Base-by-base conservation (phyloP, 2,113 vertebrate genomes). In the Albula glossodonta region DNA sequence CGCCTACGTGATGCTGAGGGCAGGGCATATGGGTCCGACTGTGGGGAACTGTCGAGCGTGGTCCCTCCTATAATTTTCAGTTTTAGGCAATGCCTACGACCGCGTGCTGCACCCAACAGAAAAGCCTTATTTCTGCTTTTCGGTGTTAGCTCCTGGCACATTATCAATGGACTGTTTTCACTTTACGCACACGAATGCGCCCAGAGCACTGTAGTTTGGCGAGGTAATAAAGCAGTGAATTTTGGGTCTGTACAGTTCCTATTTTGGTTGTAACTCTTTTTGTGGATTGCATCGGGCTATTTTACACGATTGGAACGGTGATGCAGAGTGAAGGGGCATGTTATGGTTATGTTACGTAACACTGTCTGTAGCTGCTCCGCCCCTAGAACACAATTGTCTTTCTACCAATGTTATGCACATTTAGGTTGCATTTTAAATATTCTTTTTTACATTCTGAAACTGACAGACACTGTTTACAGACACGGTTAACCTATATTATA, bases 1-100 rank as follows among this genome's bases (percentile, higher is more conserved):
- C 11, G 80, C n/a, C 81, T 74, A 84, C 63, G 83, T 74, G 83
- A 84, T 74, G 83, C 19, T 84, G 13, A 17, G 41, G n/a, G 9
- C 19, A n/a, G 57, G 83, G n/a, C 31, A 25, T 11, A 77, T 70
- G 83, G 63, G 41, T 10, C 8, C 49, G 19, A 50, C 3, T 12
- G n/a, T n/a, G 8, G 13, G 5, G 13, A 12, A 80, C 31, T 7
- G 50, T 48, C 19, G 10, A 74, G 22, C 11, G n/a, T 17, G 48
- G 11, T 12, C 48, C 78, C 11, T 7, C 9, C 22, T 25, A n/a
- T 9, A 74, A 9, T 74, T 74, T 74, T 12, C 22, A 19, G 8
- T 31, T 74, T 6, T 2, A 5, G 5, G 15, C 17, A 17, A 70
- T n/a, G 7, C n/a, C 17, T 22, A n/a, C n/a, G 19, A n/a, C 4